Conservation (phyloP, 2,888 invertebrate genomes). For the Apamea anceps region DNA sequence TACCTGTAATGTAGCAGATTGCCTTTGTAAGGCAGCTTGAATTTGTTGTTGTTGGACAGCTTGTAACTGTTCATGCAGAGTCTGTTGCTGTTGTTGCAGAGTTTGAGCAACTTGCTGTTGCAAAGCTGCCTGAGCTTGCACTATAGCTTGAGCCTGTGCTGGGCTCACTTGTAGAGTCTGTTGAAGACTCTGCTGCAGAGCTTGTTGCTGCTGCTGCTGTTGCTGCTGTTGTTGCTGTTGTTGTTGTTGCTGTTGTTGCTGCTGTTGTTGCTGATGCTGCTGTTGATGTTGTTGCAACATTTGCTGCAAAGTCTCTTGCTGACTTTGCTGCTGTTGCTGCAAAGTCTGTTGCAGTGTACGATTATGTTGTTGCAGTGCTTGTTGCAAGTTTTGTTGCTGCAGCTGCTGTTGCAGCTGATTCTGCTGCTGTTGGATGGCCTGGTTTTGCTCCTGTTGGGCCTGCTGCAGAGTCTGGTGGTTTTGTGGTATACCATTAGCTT, state of each 20-base stretch:
- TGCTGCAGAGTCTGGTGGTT: conserved; percentile 83
- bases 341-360: conserved; percentile 75
- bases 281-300: conserved; percentile 79
- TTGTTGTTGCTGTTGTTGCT: conserved; percentile 77
- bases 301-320: conserved; percentile 71
- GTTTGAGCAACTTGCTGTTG: conserved; percentile 87
- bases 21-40: conserved; percentile 86
- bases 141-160: conserved; percentile 87
- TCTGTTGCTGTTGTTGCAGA: conserved; percentile 87
- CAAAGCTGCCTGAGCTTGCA: conserved; percentile 85
- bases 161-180: conserved; percentile 85
- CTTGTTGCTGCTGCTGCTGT: conserved; percentile 78
- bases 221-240: conserved; percentile 77
- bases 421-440: conserved; percentile 78
- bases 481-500: conserved; percentile 86
- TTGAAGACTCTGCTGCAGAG: conserved; percentile 82
- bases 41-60: conserved; percentile 88
- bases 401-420: conserved; percentile 85
- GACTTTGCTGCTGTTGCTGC: conserved; percentile 80
- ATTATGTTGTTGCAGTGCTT: conserved; percentile 79
- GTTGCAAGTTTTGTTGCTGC: conserved; percentile 82
- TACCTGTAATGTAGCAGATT: conserved; percentile 87
- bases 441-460: conserved; percentile 82
- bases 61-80: conserved; percentile 86
- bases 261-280: conserved; percentile 77